phyloP scores from a whole-genome alignment of 2,888 invertebrate species.

The Mythimna ferrago region DNA sequence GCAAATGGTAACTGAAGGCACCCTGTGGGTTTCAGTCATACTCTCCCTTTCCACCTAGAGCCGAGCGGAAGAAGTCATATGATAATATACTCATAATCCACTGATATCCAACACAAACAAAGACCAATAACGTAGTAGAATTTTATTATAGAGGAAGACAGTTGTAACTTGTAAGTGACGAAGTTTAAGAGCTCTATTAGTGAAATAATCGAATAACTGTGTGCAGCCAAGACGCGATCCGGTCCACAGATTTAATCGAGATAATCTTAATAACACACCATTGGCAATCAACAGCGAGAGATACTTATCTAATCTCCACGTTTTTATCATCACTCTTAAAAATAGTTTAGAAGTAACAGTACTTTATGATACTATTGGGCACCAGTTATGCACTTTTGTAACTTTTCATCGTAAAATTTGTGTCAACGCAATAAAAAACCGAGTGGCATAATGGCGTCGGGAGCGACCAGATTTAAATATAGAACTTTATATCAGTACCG shows the following conservation, averaged over 20 bases:
- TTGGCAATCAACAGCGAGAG: constrained; percentile 65
- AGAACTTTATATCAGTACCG: constrained; percentile 87
- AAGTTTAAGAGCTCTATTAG: constrained; percentile 9
- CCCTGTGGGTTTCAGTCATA: too few relatives aligned
- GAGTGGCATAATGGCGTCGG: constrained; percentile 76
- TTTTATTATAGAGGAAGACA: not conserved
- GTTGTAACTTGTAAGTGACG: not conserved
- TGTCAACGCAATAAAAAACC: constrained; percentile 67
- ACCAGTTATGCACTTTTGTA: constrained; percentile 46
- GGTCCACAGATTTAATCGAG: constrained; percentile 60
- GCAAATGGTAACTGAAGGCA: too few relatives aligned
- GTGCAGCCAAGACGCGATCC: constrained; percentile 40
- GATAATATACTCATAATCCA: too few relatives aligned
- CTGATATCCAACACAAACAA: too few relatives aligned
- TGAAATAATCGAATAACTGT: constrained; percentile 48
- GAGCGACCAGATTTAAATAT: constrained; percentile 84
- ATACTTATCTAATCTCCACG: constrained; percentile 66
- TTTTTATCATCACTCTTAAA: constrained; percentile 60
- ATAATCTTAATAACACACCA: constrained; percentile 72
- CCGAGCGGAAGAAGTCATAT: too few relatives aligned
- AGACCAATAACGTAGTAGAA: not conserved
- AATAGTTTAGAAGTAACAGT: constrained; percentile 48
- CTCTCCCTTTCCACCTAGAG: too few relatives aligned
- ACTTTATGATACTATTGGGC: constrained; percentile 43
- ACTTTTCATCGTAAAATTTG: constrained; percentile 51